phyloP scores from a whole-genome alignment of 2,797 vertebrate genomes.

The Odontamblyopus rebecca region DNA sequence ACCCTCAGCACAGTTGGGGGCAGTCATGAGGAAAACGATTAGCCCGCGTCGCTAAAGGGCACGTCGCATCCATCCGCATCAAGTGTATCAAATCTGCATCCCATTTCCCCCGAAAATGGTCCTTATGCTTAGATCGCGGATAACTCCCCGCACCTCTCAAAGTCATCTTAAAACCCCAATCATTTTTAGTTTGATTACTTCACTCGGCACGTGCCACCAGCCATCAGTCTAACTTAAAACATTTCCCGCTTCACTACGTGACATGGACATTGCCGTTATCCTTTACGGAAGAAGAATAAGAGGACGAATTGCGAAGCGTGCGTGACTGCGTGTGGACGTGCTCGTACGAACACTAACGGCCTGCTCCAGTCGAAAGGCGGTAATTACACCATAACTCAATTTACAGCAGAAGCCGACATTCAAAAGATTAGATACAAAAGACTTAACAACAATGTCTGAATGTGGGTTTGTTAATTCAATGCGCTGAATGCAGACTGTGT shows the following conservation, averaged over 20 bases:
- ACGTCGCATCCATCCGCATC: constrained; percentile 16
- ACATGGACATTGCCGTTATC: not conserved
- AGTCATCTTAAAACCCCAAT: not conserved
- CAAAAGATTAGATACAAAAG: not conserved
- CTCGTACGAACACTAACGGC: not conserved
- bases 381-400: constrained; percentile 9
- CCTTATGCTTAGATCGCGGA: constrained; percentile 18
- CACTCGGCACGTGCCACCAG: not conserved
- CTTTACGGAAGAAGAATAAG: constrained; percentile 7
- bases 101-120: constrained; percentile 8
- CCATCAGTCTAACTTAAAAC: not conserved
- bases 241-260: not conserved
- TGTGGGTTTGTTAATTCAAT: not conserved
- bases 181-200: constrained; percentile 5
- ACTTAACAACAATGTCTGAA: not conserved
- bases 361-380: not conserved
- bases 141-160: constrained; percentile 5
- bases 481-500: not conserved
- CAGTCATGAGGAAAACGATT: constrained; percentile 63
- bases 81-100: constrained; percentile 27
- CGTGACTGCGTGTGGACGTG: not conserved
- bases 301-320: constrained; percentile 11
- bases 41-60: constrained; percentile 34
- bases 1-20: constrained; percentile 50
- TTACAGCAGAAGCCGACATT: not conserved